phyloP scores from a whole-genome alignment of 1,140 invertebrate species.

The Drosophila grimshawi region DNA sequence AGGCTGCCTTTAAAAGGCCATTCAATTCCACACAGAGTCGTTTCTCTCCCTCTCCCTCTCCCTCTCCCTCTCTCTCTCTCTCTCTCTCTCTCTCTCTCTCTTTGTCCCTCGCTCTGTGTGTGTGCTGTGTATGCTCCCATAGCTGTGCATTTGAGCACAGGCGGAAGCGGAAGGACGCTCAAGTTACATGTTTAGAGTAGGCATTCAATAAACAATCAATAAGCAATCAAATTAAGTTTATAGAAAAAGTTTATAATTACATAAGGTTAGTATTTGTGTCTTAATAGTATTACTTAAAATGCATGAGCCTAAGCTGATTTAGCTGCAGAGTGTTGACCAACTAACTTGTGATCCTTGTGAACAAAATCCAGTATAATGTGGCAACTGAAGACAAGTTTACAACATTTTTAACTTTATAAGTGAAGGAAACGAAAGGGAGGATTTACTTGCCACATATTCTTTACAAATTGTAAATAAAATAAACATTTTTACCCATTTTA shows the following conservation, averaged over 20 bases:
- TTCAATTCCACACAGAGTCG: conserved; percentile 26
- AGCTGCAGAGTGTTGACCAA: neutral
- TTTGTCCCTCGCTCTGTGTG: too few species aligned
- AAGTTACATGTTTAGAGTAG: conserved; percentile 20
- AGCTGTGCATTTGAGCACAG: neutral
- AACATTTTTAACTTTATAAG: too few species aligned
- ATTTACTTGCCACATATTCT: too few species aligned
- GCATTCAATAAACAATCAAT: conserved; percentile 35
- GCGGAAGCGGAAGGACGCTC: conserved; percentile 7
- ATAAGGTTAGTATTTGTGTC: conserved; percentile 13
- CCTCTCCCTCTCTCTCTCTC: neutral
- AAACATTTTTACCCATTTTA: too few species aligned
- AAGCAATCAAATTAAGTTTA: conserved; percentile 43
- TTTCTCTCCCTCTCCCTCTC: neutral
- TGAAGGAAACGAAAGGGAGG: too few species aligned
- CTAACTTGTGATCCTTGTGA: neutral
- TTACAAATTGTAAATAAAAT: too few species aligned
- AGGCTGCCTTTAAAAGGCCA: conserved; percentile 32
- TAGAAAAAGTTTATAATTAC: conserved; percentile 31
- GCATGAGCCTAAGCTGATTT: neutral
- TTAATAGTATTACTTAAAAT: neutral
- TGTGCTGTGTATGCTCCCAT: neutral
- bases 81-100: neutral
- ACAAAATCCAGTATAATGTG: too few species aligned
- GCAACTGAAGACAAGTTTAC: too few species aligned